Evolutionary conservation across 1,140 invertebrate genomes (phyloP).

Genomic region (Stegodyphus mimosarum): DNA sequence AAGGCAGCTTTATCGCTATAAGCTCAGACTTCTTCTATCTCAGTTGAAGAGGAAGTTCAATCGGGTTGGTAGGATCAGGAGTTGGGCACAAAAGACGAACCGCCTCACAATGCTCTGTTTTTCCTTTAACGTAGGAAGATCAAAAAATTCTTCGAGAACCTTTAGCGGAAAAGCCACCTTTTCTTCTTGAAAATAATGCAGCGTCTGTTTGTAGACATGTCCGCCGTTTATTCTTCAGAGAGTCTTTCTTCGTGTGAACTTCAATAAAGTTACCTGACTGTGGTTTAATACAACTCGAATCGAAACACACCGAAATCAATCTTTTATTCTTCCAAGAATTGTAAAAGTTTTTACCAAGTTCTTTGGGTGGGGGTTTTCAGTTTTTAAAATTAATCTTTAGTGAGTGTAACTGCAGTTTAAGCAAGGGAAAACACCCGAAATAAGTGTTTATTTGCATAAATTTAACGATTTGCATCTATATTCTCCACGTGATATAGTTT

Average conservation of each 20-base stretch:
- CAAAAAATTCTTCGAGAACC: constrained; percentile 20
- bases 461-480: too few relatives aligned
- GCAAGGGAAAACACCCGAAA: too few relatives aligned
- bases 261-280: constrained; percentile 48
- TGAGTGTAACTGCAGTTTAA: too few relatives aligned
- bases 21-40: constrained; percentile 6
- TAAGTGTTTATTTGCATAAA: too few relatives aligned
- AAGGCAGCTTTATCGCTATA: constrained; percentile 36
- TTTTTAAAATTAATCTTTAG: too few relatives aligned
- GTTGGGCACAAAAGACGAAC: constrained; percentile 13
- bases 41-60: constrained; percentile 23
- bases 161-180: constrained; percentile 14
- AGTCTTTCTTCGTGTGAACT: constrained; percentile 16
- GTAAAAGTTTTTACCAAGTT: too few relatives aligned
- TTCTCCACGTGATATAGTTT: too few relatives aligned
- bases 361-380: too few relatives aligned
- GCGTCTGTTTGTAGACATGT: constrained; percentile 48
- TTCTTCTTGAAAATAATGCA: constrained; percentile 35
- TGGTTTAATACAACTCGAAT: constrained; percentile 44
- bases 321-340: not conserved
- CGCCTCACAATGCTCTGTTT: constrained; percentile 26
- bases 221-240: constrained; percentile 36
- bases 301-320: constrained; percentile 12
- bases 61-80: constrained; percentile 22
- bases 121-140: constrained; percentile 29